Evolutionary conservation across 64 coral and sea anemone genomes (phyloP), one percentile per base, ranked within the genome.

Genomic region (Astreopora myriophthalma): DNA sequence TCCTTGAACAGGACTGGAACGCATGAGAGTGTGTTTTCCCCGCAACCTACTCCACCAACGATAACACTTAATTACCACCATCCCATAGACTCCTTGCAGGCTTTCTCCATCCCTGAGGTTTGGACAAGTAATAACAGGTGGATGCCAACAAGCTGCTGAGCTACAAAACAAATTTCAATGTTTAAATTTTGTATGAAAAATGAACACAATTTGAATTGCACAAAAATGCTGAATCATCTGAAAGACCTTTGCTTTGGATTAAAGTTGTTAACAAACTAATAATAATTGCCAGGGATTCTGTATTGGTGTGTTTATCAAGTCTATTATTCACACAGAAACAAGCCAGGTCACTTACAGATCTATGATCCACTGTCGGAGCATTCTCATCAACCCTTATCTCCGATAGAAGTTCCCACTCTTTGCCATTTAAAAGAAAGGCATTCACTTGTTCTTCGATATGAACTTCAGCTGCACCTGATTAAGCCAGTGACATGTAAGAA

Each of bases 31-130:
- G n/a, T n/a, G n/a, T n/a, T n/a, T n/a, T n/a, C n/a, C n/a, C n/a
- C n/a, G n/a, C n/a, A n/a, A n/a, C n/a, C n/a, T n/a, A n/a, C n/a
- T n/a, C n/a, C n/a, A n/a, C n/a, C n/a, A 72, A 72, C 26, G 30
- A 22, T n/a, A 73, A 6, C 8, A 14, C 40, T 36, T 5, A 26
- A 86, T 48, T 1, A 98, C 96, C 80, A 72, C 93, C 87, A 68
- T 98, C 96, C 96, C 96, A 98, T 0, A 98, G 76, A 40, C 25
- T 77, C 25, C 90, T 82, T 8, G 85, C 93, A 65, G 61, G 89
- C 80, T 98, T 98, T 29, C 93, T 89, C 93, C 93, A 98, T 37
- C 79, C 58, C 27, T 92, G 90, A 1, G 96, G 90, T 39, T 98
- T 98, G 2, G 93, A 87, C 7, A 98, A 35, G 36, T 61, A 89